These are phyloP conservation scores for Ormia ochracea DNA, from an alignment of 2,888 invertebrate species.

Conservation along the genomic window DNA sequence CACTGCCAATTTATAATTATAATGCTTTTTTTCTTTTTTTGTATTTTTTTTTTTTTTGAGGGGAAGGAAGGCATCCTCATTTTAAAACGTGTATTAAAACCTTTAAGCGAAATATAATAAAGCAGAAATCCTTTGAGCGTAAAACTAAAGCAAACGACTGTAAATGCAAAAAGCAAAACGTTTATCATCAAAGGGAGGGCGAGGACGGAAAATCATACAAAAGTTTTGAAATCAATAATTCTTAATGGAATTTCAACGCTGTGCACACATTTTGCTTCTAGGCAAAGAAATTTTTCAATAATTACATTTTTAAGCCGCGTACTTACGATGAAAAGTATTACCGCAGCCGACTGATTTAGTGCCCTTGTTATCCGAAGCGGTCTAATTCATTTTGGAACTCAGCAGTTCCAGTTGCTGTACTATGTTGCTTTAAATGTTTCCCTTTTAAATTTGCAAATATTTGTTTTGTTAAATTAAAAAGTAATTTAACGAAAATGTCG, in stretches of 20 bases:
- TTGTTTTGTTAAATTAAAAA: background rate
- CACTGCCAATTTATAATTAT: constrained; percentile 45
- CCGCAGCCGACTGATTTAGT: background rate
- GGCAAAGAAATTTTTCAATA: background rate
- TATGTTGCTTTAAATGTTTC: background rate
- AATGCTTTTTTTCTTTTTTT: constrained; percentile 39
- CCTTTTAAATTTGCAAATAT: background rate
- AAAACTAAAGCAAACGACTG: constrained; percentile 39
- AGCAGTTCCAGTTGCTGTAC: background rate
- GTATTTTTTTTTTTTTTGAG: too few species aligned
- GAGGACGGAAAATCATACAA: background rate
- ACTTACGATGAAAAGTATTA: background rate
- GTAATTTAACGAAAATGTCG: background rate
- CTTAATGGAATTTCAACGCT: background rate
- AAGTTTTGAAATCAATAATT: constrained; percentile 26
- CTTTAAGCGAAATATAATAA: constrained; percentile 36
- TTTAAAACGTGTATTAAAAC: constrained; percentile 28
- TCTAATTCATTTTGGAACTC: background rate
- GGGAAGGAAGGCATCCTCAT: constrained; percentile 8
- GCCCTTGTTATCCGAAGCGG: background rate
- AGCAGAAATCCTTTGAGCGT: constrained; percentile 44
- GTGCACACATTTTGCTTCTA: background rate
- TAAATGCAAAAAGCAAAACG: background rate
- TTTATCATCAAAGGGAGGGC: constrained; percentile 24
- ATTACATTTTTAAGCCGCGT: background rate